These are phyloP conservation scores for Apodemia duryi DNA, from an alignment of 2,888 invertebrate genomes.

Conservation along the genomic window DNA sequence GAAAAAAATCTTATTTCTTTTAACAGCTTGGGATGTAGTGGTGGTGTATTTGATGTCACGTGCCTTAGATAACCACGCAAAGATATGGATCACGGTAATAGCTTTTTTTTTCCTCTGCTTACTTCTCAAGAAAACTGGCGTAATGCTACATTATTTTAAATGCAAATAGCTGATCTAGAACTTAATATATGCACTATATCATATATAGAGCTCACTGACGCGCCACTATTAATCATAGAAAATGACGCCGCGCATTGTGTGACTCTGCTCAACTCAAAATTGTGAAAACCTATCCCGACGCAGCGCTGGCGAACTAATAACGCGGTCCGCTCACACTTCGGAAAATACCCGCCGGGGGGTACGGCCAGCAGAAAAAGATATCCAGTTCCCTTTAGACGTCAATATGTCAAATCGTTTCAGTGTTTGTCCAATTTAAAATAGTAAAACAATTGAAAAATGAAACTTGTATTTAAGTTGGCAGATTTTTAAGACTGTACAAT, in stretches of 20 bases:
- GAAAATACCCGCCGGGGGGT: conserved; percentile 60
- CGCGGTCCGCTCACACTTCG: conserved; percentile 64
- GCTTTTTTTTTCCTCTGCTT: too few relatives aligned
- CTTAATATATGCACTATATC: conserved; percentile 33
- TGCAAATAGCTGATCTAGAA: conserved; percentile 24
- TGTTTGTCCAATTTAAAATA: conserved; percentile 25
- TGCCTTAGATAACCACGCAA: too few relatives aligned
- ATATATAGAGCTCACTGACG: conserved; percentile 36
- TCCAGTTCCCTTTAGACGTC: conserved; percentile 16
- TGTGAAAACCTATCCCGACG: conserved; percentile 74
- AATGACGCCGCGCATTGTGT: conserved; percentile 69
- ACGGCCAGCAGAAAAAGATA: conserved; percentile 45
- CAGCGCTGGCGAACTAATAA: conserved; percentile 65
- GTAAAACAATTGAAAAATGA: conserved; percentile 11
- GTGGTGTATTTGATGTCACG: too few relatives aligned
- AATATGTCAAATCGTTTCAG: conserved; percentile 26
- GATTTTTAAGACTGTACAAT: too few relatives aligned
- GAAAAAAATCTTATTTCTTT: too few relatives aligned
- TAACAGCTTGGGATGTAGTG: too few relatives aligned
- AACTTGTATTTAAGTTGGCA: too few relatives aligned
- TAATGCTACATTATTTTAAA: conserved; percentile 18
- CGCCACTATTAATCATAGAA: conserved; percentile 74
- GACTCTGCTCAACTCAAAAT: conserved; percentile 64
- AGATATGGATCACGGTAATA: too few relatives aligned
- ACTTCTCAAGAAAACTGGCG: neutral